A percentile compares a stretch with the other conserved stretches of the same genome.
These are phyloP conservation scores for Drosophila nigromelanica DNA, from an alignment of 1,140 invertebrate genomes.

Conservation along the genomic window DNA sequence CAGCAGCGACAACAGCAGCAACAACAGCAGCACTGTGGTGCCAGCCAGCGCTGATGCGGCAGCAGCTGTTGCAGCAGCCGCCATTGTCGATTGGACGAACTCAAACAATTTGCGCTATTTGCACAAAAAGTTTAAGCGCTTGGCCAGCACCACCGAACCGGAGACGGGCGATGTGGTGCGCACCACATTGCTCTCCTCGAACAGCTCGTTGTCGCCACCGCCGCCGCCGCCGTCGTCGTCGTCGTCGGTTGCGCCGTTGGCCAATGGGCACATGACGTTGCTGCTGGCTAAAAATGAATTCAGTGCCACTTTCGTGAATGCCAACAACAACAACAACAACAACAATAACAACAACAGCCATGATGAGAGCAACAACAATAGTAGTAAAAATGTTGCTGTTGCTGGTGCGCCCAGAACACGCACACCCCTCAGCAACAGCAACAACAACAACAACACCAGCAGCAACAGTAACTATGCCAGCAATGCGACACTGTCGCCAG, in stretches of 20 bases:
- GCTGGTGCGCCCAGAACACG: slow-evolving; percentile 51
- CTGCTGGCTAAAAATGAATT: slow-evolving; percentile 45
- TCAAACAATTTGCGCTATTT: slow-evolving; percentile 91
- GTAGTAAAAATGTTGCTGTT: slow-evolving; percentile 46
- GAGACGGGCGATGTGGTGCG: slow-evolving; percentile 76
- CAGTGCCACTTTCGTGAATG: slow-evolving; percentile 58
- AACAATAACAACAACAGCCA: slow-evolving; percentile 84
- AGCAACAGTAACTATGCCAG: slow-evolving; percentile 53
- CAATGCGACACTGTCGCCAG: slow-evolving; percentile 58
- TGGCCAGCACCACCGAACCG: slow-evolving; percentile 87
- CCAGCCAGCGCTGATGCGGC: slow-evolving; percentile 43
- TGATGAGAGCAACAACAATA: slow-evolving; percentile 78
- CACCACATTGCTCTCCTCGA: slow-evolving; percentile 81
- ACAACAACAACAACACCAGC: slow-evolving; percentile 24
- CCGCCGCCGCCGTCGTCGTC: slow-evolving; percentile 57
- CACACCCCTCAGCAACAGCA: slow-evolving; percentile 54
- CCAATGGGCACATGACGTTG: slow-evolving; percentile 28
- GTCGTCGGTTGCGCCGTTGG: slow-evolving; percentile 1
- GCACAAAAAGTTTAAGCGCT: slow-evolving; percentile 96
- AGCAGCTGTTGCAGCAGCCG: slow-evolving; percentile 80
- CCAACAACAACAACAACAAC: slow-evolving; percentile 52
- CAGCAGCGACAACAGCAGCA: slow-evolving; percentile 75
- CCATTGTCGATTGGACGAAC: slow-evolving; percentile 62
- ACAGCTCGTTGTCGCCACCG: slow-evolving; percentile 68
- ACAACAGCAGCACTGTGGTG: background rate